Base-by-base conservation (phyloP, 2,113 vertebrate genomes). In the Xiphophorus couchianus region DNA sequence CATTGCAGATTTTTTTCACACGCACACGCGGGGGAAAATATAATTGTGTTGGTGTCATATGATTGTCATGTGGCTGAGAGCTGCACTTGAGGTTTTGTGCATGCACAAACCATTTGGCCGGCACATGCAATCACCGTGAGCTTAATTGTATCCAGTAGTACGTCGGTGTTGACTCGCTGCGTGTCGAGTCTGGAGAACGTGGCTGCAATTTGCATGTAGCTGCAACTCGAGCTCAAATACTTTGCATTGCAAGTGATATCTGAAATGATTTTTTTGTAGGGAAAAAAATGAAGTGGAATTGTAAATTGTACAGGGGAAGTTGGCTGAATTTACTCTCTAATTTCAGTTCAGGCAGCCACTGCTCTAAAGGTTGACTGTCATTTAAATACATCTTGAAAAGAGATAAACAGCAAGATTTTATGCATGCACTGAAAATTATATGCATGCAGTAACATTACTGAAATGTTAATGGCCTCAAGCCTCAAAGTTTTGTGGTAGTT, bases 161-260 rank as follows among this genome's bases (percentile, higher is more conserved):
- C 25, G 51, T n/a, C 25, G 51, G 78, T 84, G 83, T 74, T 63
- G 74, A 61, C 71, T 31, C 73, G 79, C 73, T 76, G 70, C 78
- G 29, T 75, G 68, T 54, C 64, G 66, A 27, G 66, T 67, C 44
- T 29, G 25, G 28, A 42, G 48, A 73, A 31, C 17, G 44, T 48
- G 51, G 22, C 51, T 14, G 64, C 42, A 25, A 39, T 66, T n/a
- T 74, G 64, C 22, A 0, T 74, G 70, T 79, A 65, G 61, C 66
- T n/a, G 60, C 17, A 33, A 27, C 61, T 84, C 37, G 14, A 76
- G 54, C 17, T 65, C 42, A 74, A 66, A 30, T 37, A 31, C 39
- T 69, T 82, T 12, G 28, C 80, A 69, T 78, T 71, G 71, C 35
- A 63, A 71, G 25, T 8, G 11, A 58, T 65, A 33, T 71, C 37